Conservation (phyloP, 2,113 vertebrate species). For the Xiphophorus maculatus region DNA sequence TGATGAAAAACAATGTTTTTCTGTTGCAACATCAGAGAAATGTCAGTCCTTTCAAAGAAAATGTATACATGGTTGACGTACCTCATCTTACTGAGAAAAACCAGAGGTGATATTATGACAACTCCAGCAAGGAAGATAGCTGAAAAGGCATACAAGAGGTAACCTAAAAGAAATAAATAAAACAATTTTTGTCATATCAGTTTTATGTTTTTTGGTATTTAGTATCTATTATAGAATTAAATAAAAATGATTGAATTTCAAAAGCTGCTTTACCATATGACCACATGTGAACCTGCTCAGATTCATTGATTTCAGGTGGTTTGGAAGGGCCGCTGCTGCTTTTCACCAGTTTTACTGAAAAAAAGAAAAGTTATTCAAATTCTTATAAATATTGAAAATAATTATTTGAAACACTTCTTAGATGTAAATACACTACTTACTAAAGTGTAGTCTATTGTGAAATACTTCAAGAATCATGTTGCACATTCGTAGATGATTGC, state of each 20-base stretch:
- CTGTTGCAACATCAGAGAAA: neutral
- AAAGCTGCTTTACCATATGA: conserved; percentile 50
- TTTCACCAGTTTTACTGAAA: conserved; percentile 49
- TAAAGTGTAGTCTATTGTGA: conserved; percentile 84
- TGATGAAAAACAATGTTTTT: neutral
- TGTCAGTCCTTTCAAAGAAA: neutral
- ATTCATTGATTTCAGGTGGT: conserved; percentile 10
- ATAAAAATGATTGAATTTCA: neutral
- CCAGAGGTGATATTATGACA: conserved; percentile 76
- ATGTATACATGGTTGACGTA: conserved; percentile 57
- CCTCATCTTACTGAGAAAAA: conserved; percentile 82
- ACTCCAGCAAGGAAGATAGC: conserved; percentile 77
- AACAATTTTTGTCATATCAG: neutral
- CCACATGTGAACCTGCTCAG: conserved; percentile 22
- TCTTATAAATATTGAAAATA: neutral
- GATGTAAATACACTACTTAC: conserved; percentile 69
- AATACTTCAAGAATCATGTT: conserved; percentile 81
- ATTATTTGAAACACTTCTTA: neutral
- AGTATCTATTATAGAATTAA: neutral
- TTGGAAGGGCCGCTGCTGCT: conserved; percentile 13
- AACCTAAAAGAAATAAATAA: conserved; percentile 77
- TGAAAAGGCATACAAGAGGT: conserved; percentile 75
- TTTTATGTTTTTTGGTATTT: neutral
- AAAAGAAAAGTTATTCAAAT: neutral
- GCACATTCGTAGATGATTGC: conserved; percentile 74